Evolutionary conservation across 1,140 invertebrate species (phyloP).

Genomic region (Trichonephila clavata): DNA sequence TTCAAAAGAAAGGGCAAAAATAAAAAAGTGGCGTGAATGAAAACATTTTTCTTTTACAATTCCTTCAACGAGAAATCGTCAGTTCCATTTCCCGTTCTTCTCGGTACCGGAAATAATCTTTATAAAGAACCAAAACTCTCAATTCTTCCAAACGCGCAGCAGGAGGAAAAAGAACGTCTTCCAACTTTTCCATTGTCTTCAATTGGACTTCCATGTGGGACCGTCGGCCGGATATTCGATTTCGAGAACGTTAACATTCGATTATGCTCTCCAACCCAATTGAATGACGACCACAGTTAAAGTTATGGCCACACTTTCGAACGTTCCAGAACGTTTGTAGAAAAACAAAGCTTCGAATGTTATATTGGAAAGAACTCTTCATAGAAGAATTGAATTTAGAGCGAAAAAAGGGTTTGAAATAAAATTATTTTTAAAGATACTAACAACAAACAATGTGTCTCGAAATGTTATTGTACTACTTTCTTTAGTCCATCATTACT

Average conservation of each 20-base stretch:
- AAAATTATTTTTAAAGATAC: too few species aligned
- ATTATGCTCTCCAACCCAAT: background rate
- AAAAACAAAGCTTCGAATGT: too few species aligned
- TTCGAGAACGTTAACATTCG: conserved; percentile 29
- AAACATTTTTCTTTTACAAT: background rate
- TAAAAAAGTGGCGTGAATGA: too few species aligned
- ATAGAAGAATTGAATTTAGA: too few species aligned
- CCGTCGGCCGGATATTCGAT: conserved; percentile 36
- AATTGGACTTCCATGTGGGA: background rate
- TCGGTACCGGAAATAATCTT: conserved; percentile 3
- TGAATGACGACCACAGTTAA: background rate
- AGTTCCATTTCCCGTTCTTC: background rate
- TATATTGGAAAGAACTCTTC: too few species aligned
- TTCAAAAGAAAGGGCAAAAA: too few species aligned
- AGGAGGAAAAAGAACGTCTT: background rate
- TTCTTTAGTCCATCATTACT: too few species aligned
- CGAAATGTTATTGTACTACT: too few species aligned
- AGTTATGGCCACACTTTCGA: background rate
- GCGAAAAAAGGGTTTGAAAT: too few species aligned
- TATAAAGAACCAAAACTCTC: background rate
- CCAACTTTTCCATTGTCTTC: conserved; percentile 29
- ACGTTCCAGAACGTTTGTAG: background rate
- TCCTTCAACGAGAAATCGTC: background rate
- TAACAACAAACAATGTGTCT: too few species aligned
- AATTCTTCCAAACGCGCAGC: background rate